Evolutionary conservation across 2,797 vertebrate genomes (phyloP).

Genomic region (Sebastes melanostomus): DNA sequence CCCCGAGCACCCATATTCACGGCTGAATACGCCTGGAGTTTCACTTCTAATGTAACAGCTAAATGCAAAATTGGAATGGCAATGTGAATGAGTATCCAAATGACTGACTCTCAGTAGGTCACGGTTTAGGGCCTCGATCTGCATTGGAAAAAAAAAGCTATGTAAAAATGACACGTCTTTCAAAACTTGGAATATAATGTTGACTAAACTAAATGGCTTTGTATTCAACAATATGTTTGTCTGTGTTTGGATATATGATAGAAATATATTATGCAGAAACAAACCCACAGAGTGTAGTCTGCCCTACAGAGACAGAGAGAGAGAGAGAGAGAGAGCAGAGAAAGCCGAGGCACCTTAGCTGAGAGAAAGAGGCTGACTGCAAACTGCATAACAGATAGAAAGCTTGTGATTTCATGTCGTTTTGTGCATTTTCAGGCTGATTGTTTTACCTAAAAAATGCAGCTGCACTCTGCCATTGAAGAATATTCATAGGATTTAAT

Average conservation of each 20-base stretch:
- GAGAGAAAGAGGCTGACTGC: neutral
- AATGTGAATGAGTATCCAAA: conserved; percentile 9
- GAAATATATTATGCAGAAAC: neutral
- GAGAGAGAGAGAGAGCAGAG: neutral
- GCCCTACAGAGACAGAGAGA: neutral
- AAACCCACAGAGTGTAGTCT: neutral
- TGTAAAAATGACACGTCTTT: neutral
- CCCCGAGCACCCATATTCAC: conserved; percentile 19
- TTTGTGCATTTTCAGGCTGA: neutral
- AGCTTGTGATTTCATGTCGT: neutral
- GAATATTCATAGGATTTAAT: neutral
- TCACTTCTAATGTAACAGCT: conserved; percentile 12
- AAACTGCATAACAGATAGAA: neutral
- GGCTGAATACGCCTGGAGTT: conserved; percentile 17
- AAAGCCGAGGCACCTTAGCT: neutral
- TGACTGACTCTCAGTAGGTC: neutral
- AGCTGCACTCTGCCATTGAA: neutral
- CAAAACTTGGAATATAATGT: neutral
- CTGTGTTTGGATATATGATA: neutral
- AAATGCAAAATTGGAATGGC: conserved; percentile 4
- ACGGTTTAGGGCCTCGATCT: neutral
- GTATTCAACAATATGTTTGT: neutral
- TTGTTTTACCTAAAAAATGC: neutral
- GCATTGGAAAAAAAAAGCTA: neutral
- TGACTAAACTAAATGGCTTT: neutral